Evolutionary conservation across 2,888 invertebrate species (phyloP).

Genomic region (Ophion ellenae): DNA sequence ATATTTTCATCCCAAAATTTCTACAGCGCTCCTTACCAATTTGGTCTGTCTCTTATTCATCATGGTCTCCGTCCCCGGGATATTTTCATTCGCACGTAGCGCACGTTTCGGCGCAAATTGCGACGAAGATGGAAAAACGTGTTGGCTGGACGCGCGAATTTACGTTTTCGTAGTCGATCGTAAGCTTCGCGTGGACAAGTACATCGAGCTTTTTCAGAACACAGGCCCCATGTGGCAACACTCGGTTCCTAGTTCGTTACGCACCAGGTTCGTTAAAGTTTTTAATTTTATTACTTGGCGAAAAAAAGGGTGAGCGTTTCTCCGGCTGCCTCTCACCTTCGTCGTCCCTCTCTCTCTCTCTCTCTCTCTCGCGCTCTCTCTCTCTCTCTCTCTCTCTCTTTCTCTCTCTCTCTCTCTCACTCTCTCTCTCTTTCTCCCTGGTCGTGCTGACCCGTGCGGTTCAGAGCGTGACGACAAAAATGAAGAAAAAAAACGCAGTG

Average conservation of each 20-base stretch:
- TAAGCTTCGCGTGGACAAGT: conserved; percentile 5
- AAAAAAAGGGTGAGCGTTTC: conserved; percentile 19
- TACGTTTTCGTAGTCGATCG: neutral
- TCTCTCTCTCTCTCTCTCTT: neutral
- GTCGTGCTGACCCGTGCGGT: conserved; percentile 9
- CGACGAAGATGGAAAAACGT: neutral
- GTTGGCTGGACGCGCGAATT: neutral
- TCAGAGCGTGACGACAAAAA: neutral
- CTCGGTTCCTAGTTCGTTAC: neutral
- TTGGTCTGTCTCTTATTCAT: too few relatives aligned
- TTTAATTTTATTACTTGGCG: conserved; percentile 33
- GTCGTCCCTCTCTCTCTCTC: neutral
- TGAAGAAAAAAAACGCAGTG: neutral
- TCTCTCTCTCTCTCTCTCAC: neutral
- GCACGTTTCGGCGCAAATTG: neutral
- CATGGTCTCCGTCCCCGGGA: too few relatives aligned
- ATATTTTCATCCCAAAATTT: conserved; percentile 10
- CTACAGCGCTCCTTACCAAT: neutral
- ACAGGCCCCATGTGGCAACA: neutral
- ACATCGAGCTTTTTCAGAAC: neutral
- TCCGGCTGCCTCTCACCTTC: conserved; percentile 19
- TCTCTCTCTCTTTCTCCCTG: neutral
- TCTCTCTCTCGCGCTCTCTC: neutral
- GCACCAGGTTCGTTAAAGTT: conserved; percentile 37
- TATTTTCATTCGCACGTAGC: neutral